These are phyloP conservation scores for Lates japonicus DNA, from an alignment of 2,797 vertebrate genomes.

Conservation along the genomic window DNA sequence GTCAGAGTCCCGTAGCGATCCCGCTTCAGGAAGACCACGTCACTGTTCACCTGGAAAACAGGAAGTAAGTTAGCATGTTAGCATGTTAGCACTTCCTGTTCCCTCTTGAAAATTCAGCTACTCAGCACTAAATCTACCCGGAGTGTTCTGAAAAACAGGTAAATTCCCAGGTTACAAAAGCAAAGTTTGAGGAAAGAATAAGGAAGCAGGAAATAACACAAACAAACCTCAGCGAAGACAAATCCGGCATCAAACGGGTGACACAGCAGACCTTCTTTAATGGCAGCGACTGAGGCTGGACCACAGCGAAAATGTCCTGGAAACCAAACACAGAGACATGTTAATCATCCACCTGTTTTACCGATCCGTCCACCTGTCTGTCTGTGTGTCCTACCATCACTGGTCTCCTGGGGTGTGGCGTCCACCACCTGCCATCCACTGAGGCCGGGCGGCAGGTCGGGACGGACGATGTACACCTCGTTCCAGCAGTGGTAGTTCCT, in stretches of 20 bases:
- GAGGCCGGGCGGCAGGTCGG: slow-evolving; percentile 86
- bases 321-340: background rate
- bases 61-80: background rate
- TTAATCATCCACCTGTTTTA: background rate
- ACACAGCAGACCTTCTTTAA: slow-evolving; percentile 89
- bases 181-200: too few species aligned
- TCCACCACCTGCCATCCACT: slow-evolving; percentile 95
- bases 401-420: slow-evolving; percentile 94
- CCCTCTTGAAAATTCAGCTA: too few species aligned
- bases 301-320: slow-evolving; percentile 91
- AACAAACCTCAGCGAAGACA: slow-evolving; percentile 89
- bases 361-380: background rate
- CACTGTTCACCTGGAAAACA: slow-evolving; percentile 90
- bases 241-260: slow-evolving; percentile 90
- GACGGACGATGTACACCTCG: slow-evolving; percentile 88
- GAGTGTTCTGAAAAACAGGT: too few species aligned
- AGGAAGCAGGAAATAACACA: too few species aligned
- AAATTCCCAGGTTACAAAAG: too few species aligned
- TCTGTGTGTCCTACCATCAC: slow-evolving; percentile 87
- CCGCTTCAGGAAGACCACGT: slow-evolving; percentile 84
- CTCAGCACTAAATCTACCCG: too few species aligned
- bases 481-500: slow-evolving; percentile 99
- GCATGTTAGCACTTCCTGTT: too few species aligned
- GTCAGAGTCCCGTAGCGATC: slow-evolving; percentile 83
- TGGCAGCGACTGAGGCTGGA: slow-evolving; percentile 88